Evolutionary conservation across 2,888 invertebrate genomes (phyloP), one percentile per base, ranked within the genome.

Genomic region (Nemurella pictetii): DNA sequence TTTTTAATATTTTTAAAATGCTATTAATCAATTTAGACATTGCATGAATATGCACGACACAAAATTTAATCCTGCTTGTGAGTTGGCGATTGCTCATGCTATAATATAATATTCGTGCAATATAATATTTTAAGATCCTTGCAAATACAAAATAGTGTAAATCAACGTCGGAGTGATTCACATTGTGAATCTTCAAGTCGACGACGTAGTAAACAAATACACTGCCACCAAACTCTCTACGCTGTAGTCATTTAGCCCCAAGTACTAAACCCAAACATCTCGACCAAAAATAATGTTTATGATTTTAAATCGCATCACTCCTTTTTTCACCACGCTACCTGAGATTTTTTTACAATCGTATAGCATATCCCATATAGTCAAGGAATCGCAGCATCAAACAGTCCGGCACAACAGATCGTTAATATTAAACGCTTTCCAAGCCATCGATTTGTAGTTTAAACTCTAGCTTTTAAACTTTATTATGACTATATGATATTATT

Each of bases 261-360:
- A 55, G 55, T 20, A 1, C 55, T n/a, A n/a, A 55, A 55, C 55
- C 55, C 55, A 55, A 55, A 3, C 55, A 75, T 3, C 75, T 75
- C 26, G 27, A 26, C 75, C 26, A 75, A 75, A 27, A 75, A 75
- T 75, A 75, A 75, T 75, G 75, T 75, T 75, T 75, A 75, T 75
- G 75, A 75, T 75, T 26, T 75, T 75, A 26, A 75, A 75, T 75
- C 26, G 75, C 75, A 28, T 75, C 75, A 75, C 75, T 75, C 75
- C 75, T 75, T 75, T 55, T 55, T 75, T 75, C 75, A 75, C 26
- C 75, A 75, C 75, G 75, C 75, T 75, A 75, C 75, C 75, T 75
- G 25, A 75, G 26, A 55, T 15, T 55, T 55, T 55, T 55, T 55
- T 55, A 55, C 15, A n/a, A n/a, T n/a, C n/a, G 55, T 55, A 55